phyloP scores from a whole-genome alignment of 2,888 invertebrate genomes.

The Lepidonotus clava region DNA sequence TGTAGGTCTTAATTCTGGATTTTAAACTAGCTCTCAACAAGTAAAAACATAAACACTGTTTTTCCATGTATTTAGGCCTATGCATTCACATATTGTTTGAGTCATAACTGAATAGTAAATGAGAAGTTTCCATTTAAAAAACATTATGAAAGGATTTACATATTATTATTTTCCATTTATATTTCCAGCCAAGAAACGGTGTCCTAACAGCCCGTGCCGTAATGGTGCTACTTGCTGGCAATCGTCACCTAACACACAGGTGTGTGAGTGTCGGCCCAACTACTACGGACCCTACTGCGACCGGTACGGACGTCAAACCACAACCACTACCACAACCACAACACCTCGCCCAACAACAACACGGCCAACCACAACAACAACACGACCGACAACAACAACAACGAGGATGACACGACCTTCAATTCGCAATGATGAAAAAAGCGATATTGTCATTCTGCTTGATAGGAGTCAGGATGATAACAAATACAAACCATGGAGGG shows the following conservation, averaged over 20 bases:
- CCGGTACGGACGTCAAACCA: background rate
- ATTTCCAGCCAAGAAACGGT: constrained; percentile 14
- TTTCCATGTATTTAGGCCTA: no score
- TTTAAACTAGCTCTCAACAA: no score
- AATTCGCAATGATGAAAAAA: background rate
- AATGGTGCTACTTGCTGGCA: constrained; percentile 38
- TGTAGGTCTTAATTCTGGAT: no score
- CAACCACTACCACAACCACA: background rate
- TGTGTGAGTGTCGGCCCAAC: background rate
- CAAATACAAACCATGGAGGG: background rate
- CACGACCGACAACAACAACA: background rate
- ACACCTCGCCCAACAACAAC: background rate
- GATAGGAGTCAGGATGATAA: background rate
- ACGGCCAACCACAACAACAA: background rate
- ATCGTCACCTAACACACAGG: constrained; percentile 16
- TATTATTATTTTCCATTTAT: no score
- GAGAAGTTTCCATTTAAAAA: no score
- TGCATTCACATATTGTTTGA: no score
- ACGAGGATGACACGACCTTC: background rate
- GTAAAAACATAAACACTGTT: no score
- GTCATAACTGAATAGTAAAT: no score
- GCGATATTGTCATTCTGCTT: constrained; percentile 19
- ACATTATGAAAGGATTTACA: no score
- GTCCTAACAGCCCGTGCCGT: background rate
- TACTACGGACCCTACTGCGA: constrained; percentile 39